Evolutionary conservation across 2,113 vertebrate species (phyloP).

Genomic region (Mastomys coucha): DNA sequence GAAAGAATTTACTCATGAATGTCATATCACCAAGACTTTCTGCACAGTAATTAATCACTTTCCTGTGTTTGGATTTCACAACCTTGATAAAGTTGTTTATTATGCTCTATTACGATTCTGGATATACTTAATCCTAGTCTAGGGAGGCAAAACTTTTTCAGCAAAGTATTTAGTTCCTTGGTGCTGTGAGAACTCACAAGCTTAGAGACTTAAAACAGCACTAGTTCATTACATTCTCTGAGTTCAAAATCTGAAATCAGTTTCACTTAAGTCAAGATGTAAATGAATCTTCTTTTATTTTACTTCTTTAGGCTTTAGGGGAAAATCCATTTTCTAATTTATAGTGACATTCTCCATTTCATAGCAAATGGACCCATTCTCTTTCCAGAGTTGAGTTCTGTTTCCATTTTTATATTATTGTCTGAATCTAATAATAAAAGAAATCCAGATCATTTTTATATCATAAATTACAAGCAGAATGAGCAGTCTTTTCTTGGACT

Average conservation of each 20-base stretch:
- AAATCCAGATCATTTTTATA: neutral
- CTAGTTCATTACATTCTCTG: neutral
- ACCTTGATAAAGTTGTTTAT: neutral
- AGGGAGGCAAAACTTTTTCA: neutral
- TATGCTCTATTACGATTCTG: neutral
- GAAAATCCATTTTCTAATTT: neutral
- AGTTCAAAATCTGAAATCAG: neutral
- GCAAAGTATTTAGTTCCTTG: neutral
- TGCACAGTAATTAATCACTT: neutral
- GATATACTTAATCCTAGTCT: neutral
- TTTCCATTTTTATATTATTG: neutral
- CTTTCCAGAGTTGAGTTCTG: neutral
- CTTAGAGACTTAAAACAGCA: neutral
- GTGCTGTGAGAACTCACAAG: neutral
- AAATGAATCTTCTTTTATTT: neutral
- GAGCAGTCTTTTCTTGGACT: neutral
- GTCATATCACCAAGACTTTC: neutral
- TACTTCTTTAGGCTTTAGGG: accelerated
- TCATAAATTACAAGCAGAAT: neutral
- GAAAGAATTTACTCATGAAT: neutral
- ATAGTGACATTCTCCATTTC: neutral
- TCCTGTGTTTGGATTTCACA: neutral
- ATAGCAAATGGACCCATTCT: neutral
- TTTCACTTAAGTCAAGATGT: neutral
- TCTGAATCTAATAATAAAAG: neutral